Evolutionary conservation across 2,797 vertebrate species (phyloP), one percentile per base, ranked within the genome.

Genomic region (Hyperoplus lanceolatus): DNA sequence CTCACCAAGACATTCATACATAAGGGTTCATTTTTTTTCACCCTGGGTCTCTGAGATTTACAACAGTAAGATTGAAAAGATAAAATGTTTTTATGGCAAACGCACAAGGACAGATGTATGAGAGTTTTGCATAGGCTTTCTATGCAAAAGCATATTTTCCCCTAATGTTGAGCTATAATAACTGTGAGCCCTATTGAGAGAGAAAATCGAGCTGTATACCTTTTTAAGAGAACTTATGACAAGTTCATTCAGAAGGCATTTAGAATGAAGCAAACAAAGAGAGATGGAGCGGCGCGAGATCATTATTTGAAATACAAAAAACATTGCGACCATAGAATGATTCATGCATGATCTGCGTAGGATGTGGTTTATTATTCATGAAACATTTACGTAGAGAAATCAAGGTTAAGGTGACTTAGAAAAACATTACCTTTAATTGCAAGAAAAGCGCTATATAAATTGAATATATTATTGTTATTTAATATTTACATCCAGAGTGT

Each of bases 331-430:
- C 46, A 67, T n/a, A 42, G 18, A 36, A 64, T 55, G 0, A 59
- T 29, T 58, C 54, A 62, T 58, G 45, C 36, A 46, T 75, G 46
- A 75, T 61, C 4, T 54, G 56, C 75, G 61, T 41, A 65, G 46
- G n/a, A 61, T 67, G 67, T 72, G 49, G 15, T 72, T 80, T 49
- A 64, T 58, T 51, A 42, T 50, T 80, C 65, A 70, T 63, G 53
- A 41, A 73, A 51, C 36, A 71, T 82, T 72, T 62, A 59, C 14
- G 55, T 16, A 62, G 36, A 69, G 62, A 14, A 18, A 87, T 68
- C 21, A 45, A 4, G 36, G 41, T 43, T 74, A 70, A 65, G 50
- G 38, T 45, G 43, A 62, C 11, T 68, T 48, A 45, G 38, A 48
- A 50, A 29, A 73, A 62, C 46, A 69, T 59, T 29, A 45, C 75